A percentile compares a stretch with the other conserved stretches of the same genome.
These are phyloP conservation scores for Drosophila neoperkinsi DNA, from an alignment of 2,888 invertebrate species.

Conservation along the genomic window DNA sequence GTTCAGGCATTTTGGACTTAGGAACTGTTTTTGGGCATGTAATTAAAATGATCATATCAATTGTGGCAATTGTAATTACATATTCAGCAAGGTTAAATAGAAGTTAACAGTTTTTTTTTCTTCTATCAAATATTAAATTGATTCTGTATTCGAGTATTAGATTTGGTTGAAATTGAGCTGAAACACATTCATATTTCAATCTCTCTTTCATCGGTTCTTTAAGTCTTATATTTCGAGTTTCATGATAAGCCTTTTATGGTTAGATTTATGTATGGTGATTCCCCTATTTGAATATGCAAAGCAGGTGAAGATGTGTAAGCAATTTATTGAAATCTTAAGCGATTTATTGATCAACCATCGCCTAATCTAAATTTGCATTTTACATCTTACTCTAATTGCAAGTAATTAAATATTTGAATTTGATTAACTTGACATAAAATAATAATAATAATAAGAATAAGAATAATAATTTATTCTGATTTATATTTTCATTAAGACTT, in stretches of 20 bases:
- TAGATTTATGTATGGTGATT: neutral
- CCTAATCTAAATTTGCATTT: neutral
- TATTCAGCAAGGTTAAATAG: constrained; percentile 24
- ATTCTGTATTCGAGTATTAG: neutral
- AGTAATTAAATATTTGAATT: neutral
- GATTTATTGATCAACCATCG: neutral
- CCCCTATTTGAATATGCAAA: too few species aligned
- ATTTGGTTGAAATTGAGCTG: neutral
- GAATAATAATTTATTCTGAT: neutral
- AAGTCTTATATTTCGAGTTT: neutral
- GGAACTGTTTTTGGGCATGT: neutral
- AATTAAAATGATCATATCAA: constrained; percentile 31
- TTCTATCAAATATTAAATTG: neutral
- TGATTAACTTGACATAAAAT: neutral
- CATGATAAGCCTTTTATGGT: neutral
- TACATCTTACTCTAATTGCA: neutral
- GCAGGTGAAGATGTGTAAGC: neutral
- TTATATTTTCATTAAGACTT: neutral
- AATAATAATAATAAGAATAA: neutral
- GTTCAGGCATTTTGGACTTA: neutral
- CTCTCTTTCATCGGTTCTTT: too few species aligned
- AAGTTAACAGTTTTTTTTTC: constrained; percentile 11
- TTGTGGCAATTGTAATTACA: constrained; percentile 26
- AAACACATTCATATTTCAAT: neutral
- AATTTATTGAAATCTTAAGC: neutral